Conservation (phyloP, 2,888 invertebrate genomes). For the Cephus pygmeus region DNA sequence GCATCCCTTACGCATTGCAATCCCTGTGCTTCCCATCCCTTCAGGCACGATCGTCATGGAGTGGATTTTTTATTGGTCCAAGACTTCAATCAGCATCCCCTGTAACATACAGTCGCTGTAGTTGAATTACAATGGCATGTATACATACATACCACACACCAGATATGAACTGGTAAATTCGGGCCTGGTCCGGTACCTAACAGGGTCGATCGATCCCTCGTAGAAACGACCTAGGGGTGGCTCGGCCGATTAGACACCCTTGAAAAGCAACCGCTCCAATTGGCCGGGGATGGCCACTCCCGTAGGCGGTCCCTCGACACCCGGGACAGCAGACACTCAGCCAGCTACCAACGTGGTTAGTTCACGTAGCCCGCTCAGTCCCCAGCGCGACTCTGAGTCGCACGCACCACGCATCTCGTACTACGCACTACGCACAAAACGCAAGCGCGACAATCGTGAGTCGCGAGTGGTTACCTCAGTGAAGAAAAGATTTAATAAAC, state of each 20-base stretch:
- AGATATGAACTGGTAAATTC: background rate
- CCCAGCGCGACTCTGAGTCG: constrained; percentile 54
- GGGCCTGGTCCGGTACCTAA: background rate
- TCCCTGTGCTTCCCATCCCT: background rate
- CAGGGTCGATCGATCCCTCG: constrained; percentile 7
- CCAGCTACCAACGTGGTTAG: constrained; percentile 39
- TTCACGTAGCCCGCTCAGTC: constrained; percentile 46
- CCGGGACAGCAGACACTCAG: constrained; percentile 23
- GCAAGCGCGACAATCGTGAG: constrained; percentile 19
- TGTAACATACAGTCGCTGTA: background rate
- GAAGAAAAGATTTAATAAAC: background rate
- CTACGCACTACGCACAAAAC: constrained; percentile 40
- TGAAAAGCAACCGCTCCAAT: constrained; percentile 34
- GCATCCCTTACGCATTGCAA: background rate
- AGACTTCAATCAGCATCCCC: background rate
- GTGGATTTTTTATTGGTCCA: background rate
- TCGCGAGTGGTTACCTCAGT: constrained; percentile 9
- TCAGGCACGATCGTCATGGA: background rate
- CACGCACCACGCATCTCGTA: constrained; percentile 18
- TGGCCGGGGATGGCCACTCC: constrained; percentile 55
- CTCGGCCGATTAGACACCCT: constrained; percentile 42
- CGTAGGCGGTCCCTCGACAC: constrained; percentile 46
- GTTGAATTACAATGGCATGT: background rate
- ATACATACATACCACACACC: background rate
- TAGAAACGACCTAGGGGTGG: constrained; percentile 22